Evolutionary conservation across 2,113 vertebrate species (phyloP), one percentile per base, ranked within the genome.

Genomic region (Paradisaea rubra): DNA sequence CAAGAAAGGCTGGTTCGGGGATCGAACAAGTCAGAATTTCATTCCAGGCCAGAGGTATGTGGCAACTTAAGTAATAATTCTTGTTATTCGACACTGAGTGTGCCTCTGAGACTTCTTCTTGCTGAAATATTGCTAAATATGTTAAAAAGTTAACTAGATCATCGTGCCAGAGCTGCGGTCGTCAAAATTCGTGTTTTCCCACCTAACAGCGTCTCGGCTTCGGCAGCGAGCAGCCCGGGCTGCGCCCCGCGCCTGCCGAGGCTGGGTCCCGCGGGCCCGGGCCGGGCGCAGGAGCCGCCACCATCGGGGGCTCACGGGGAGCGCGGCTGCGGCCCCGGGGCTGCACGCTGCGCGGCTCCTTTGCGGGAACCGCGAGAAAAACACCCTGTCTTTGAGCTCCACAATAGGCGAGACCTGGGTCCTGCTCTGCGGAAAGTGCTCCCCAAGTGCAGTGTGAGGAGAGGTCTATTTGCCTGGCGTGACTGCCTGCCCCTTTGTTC

Each of bases 251-350:
- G 7, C 39, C 70, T 15, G 4, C 6, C 63, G 59, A 5, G 5
- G 45, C 76, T 61, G 82, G 39, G 30, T 68, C 44, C 83, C 81
- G 2, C 5, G 6, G 72, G 84, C n/a, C n/a, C 1, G 14, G 68
- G 23, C 50, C 3, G 53, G 81, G 18, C 25, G 6, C 19, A 1
- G 9, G 10, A 17, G 56, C 21, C 49, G n/a, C 12, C 83, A 6
- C 98, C 97, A 21, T 96, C 95, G 97, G 97, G 97, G 98, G 97
- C 98, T 97, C 97, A 91, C 98, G 96, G 16, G 2, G 96, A 97
- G 94, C 94, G 96, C 92, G n/a, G 76, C 95, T 91, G 95, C 25
- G 71, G 92, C 92, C 96, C 5, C 73, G 68, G 85, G 90, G 56
- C 73, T 56, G 86, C 64, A 42, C 93, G 31, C 60, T 8, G 66